phyloP scores from a whole-genome alignment of 2,888 invertebrate species.

The Drosophila mulleri region DNA sequence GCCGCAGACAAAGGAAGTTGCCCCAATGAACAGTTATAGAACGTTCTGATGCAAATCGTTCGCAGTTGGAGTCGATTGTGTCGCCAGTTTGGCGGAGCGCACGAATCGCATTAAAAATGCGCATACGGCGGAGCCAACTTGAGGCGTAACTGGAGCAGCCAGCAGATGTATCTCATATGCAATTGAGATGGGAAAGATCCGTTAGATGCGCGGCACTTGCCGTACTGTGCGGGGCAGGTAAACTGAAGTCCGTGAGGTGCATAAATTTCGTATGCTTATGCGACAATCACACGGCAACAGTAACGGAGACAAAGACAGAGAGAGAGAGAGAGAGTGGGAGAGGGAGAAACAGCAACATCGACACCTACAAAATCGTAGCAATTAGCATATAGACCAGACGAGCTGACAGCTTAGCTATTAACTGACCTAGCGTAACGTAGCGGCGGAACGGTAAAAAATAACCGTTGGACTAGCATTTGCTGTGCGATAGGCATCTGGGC shows the following conservation, averaged over 20 bases:
- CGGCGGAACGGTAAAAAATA: constrained; percentile 23
- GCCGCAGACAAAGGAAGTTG: constrained; percentile 58
- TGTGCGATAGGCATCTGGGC: constrained; percentile 29
- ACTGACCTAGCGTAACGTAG: constrained; percentile 52
- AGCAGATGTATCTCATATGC: constrained; percentile 62
- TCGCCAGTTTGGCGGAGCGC: constrained; percentile 64
- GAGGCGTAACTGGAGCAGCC: constrained; percentile 53
- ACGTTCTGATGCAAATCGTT: constrained; percentile 61
- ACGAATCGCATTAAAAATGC: constrained; percentile 51
- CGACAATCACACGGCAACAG: constrained; percentile 4
- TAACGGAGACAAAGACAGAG: not conserved
- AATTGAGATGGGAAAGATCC: constrained; percentile 43
- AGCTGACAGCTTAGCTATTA: constrained; percentile 17
- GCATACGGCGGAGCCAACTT: constrained; percentile 47
- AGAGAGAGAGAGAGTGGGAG: not conserved
- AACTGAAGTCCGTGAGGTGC: constrained; percentile 16
- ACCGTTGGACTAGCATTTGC: constrained; percentile 1
- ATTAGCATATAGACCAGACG: constrained; percentile 44
- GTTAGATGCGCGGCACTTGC: constrained; percentile 48
- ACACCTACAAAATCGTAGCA: constrained; percentile 40
- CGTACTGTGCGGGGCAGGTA: constrained; percentile 36
- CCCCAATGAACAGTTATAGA: constrained; percentile 63
- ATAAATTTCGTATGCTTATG: constrained; percentile 42
- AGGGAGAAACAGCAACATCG: not conserved
- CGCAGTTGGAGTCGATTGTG: constrained; percentile 24